Conservation (phyloP, 2,888 invertebrate species). For the Perizoma flavofasciatum region DNA sequence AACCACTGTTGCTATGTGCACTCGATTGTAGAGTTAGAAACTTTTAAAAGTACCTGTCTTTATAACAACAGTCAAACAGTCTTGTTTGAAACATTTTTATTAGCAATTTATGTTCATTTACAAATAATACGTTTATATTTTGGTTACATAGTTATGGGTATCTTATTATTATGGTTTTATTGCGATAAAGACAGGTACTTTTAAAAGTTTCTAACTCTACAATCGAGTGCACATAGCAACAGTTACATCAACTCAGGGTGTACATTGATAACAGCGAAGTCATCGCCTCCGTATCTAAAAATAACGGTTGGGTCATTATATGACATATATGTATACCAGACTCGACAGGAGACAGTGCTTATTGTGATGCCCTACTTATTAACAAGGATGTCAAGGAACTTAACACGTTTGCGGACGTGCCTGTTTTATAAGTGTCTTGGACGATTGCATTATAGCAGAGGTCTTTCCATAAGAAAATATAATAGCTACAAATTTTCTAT, state of each 20-base stretch:
- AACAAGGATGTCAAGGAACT: constrained; percentile 39
- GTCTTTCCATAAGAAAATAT: too few species aligned
- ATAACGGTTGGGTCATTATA: constrained; percentile 51
- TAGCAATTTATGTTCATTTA: too few species aligned
- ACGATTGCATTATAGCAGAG: too few species aligned
- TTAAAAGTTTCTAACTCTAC: constrained; percentile 27
- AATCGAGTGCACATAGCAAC: constrained; percentile 64
- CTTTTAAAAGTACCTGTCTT: background rate
- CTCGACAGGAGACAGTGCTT: constrained; percentile 31
- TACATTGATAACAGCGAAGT: constrained; percentile 33
- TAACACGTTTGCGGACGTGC: background rate
- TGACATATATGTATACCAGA: constrained; percentile 50
- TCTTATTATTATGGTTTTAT: too few species aligned
- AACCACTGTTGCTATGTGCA: constrained; percentile 69
- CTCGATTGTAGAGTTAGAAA: constrained; percentile 33
- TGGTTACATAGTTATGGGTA: too few species aligned
- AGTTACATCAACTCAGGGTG: constrained; percentile 28
- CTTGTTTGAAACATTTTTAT: too few species aligned
- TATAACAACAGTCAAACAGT: too few species aligned
- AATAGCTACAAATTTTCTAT: too few species aligned
- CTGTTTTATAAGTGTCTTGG: too few species aligned
- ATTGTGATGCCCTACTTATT: constrained; percentile 42
- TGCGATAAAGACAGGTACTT: background rate
- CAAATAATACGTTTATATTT: too few species aligned
- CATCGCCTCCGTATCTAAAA: constrained; percentile 46